phyloP scores from a whole-genome alignment of 2,888 invertebrate genomes.

The Venusia cambrica region DNA sequence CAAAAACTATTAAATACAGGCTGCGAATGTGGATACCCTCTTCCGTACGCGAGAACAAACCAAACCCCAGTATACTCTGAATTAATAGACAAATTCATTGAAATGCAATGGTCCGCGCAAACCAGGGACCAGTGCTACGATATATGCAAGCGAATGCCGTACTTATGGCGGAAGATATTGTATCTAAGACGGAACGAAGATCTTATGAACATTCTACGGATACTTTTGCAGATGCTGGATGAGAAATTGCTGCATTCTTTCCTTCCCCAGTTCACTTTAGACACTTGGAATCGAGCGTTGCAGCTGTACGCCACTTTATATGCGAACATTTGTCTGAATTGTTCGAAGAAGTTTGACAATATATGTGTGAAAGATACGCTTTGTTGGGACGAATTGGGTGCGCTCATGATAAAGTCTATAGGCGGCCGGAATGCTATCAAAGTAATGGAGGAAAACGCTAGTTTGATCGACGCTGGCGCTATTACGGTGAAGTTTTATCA shows the following conservation, averaged over 20 bases:
- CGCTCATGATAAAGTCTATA: slow-evolving; percentile 81
- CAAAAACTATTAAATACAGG: slow-evolving; percentile 61
- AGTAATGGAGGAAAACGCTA: slow-evolving; percentile 78
- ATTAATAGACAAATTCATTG: slow-evolving; percentile 79
- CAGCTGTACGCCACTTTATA: slow-evolving; percentile 79
- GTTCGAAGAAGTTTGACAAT: slow-evolving; percentile 72
- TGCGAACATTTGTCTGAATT: slow-evolving; percentile 82
- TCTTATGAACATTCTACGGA: slow-evolving; percentile 73
- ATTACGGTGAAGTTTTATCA: slow-evolving; percentile 83
- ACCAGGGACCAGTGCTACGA: slow-evolving; percentile 69
- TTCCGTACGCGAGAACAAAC: slow-evolving; percentile 70
- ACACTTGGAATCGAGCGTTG: slow-evolving; percentile 81
- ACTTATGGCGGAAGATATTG: slow-evolving; percentile 82
- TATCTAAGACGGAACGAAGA: slow-evolving; percentile 71
- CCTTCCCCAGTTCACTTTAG: slow-evolving; percentile 76
- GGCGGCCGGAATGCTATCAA: slow-evolving; percentile 80
- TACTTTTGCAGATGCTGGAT: slow-evolving; percentile 83
- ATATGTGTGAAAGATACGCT: slow-evolving; percentile 70
- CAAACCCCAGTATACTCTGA: slow-evolving; percentile 72
- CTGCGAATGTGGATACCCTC: slow-evolving; percentile 82
- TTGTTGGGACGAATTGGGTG: slow-evolving; percentile 82
- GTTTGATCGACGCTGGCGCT: slow-evolving; percentile 77
- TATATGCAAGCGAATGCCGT: slow-evolving; percentile 82
- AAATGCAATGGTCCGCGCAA: slow-evolving; percentile 67
- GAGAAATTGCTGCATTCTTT: slow-evolving; percentile 76